Evolutionary conservation across 2,113 vertebrate genomes (phyloP).

Genomic region (Epinephelus lanceolatus): DNA sequence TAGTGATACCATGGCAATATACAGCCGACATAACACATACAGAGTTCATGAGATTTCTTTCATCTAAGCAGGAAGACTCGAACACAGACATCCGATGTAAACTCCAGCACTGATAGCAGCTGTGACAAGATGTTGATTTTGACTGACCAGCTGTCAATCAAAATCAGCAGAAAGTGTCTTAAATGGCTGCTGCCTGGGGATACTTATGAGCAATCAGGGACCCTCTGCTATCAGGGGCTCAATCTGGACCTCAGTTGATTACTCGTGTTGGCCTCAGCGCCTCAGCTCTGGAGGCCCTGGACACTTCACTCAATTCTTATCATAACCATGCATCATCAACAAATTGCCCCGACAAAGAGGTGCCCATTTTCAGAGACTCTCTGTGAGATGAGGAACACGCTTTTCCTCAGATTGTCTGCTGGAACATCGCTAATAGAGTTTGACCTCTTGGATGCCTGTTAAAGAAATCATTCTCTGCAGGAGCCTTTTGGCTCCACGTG

Average conservation of each 20-base stretch:
- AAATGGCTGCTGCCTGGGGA: conserved; percentile 55
- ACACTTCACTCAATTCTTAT: conserved; percentile 74
- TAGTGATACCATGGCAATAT: neutral
- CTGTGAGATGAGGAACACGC: conserved; percentile 54
- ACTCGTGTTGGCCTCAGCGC: conserved; percentile 60
- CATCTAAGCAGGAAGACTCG: neutral
- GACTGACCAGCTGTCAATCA: conserved; percentile 73
- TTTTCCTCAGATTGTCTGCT: conserved; percentile 59
- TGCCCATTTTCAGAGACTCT: conserved; percentile 62
- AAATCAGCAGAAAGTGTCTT: conserved; percentile 71
- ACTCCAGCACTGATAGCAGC: conserved; percentile 38
- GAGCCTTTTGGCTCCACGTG: conserved; percentile 26
- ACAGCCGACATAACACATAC: neutral
- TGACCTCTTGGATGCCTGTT: conserved; percentile 70
- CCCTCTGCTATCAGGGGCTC: conserved; percentile 70
- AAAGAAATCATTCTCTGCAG: conserved; percentile 60
- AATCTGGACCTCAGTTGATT: conserved; percentile 78
- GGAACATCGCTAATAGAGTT: conserved; percentile 70
- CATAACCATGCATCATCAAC: conserved; percentile 78
- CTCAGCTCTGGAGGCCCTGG: conserved; percentile 41
- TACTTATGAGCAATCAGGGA: conserved; percentile 79
- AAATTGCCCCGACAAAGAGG: conserved; percentile 77
- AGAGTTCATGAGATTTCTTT: conserved; percentile 2
- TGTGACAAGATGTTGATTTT: conserved; percentile 39
- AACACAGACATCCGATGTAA: conserved; percentile 44